Evolutionary conservation across 2,113 vertebrate species (phyloP), one percentile per base, ranked within the genome.

Genomic region (Actenoides lindsayi): DNA sequence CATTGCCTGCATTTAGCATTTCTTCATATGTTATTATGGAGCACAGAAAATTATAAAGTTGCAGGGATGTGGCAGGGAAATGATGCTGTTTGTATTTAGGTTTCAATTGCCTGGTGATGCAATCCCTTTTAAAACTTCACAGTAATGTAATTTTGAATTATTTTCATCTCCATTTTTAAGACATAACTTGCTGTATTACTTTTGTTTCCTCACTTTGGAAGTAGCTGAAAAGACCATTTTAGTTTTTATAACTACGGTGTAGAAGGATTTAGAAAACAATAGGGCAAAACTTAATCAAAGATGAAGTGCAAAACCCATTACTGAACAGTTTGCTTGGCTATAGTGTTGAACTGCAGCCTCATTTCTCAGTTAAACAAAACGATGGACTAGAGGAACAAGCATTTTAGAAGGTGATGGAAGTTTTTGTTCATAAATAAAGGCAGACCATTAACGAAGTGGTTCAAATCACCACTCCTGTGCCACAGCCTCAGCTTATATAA

Each of bases 381-480:
- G 10, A 56, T 37, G 48, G 67, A 51, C 59, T 53, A 30, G 84
- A 86, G 77, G 82, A 96, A 76, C 60, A 73, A 73, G 83, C 42
- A 17, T 76, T 93, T 74, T 60, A 68, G 84, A 67, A 92, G 64
- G 68, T 88, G 96, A 91, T 82, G 91, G 78, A 92, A 92, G 71
- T 68, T 89, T 85, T 93, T 83, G 24, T 60, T 94, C 87, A 95
- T 94, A 79, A 93, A 75, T 78, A 81, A 91, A 93, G 57, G 77
- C 83, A 90, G 68, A 48, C 64, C 37, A 21, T 93, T 95, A 92
- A 75, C 4, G 1, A 64, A 35, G 33, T 48, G 31, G 48, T 85
- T 71, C 75, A 85, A 35, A 60, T 93, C 48, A 67, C 69, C 87
- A 87, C 85, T 33, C 73, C 35, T 18, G 39, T 68, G 64, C 76